These are phyloP conservation scores for Harmothoe impar DNA, from an alignment of 2,888 invertebrate genomes.

Conservation along the genomic window DNA sequence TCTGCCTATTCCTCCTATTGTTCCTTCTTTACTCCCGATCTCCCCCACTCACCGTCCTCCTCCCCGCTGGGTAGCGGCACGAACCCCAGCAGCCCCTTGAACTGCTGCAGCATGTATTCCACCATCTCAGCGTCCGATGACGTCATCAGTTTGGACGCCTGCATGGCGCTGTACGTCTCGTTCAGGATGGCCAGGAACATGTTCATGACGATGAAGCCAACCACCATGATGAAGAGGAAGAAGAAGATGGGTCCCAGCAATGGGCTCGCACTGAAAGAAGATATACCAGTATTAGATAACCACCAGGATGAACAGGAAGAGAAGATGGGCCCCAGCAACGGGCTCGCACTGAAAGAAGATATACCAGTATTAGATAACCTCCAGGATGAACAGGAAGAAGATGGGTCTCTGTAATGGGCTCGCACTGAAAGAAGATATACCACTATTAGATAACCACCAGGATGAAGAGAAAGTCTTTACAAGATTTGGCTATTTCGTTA, in stretches of 20 bases:
- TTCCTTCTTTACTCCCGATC: too few species aligned
- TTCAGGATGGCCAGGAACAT: slow-evolving; percentile 80
- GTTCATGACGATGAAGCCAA: slow-evolving; percentile 78
- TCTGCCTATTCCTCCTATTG: too few species aligned
- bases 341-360: not conserved
- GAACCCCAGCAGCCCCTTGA: slow-evolving; percentile 67
- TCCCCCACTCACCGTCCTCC: slow-evolving; percentile 64
- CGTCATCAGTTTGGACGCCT: slow-evolving; percentile 40
- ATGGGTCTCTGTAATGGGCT: too few species aligned
- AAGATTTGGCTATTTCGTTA: too few species aligned
- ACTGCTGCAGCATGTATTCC: slow-evolving; percentile 74
- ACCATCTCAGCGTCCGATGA: slow-evolving; percentile 79
- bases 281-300: not conserved
- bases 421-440: too few species aligned
- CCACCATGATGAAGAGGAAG: slow-evolving; percentile 75
- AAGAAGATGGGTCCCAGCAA: slow-evolving; percentile 71
- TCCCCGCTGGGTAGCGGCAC: not conserved
- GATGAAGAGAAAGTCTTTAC: too few species aligned
- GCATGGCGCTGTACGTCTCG: slow-evolving; percentile 70
- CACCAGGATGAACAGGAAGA: slow-evolving; percentile 73
- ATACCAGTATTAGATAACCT: too few species aligned
- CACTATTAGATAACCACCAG: too few species aligned
- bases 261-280: slow-evolving; percentile 66
- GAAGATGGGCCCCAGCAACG: slow-evolving; percentile 68
- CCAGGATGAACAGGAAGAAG: too few species aligned